Conservation (phyloP, 2,797 vertebrate species). For the Chelon labrosus region DNA sequence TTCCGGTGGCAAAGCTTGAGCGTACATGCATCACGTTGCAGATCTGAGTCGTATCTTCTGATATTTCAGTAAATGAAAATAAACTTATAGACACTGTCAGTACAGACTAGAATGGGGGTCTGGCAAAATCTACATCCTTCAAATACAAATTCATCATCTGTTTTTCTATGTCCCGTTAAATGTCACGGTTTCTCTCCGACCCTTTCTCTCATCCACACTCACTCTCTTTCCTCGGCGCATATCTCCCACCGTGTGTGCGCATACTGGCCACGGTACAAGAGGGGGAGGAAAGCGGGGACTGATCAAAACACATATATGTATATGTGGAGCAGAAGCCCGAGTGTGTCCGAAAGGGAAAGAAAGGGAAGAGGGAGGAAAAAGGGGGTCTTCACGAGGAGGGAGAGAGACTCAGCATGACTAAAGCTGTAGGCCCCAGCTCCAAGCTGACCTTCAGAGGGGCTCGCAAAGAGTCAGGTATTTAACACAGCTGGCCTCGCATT, state of each 20-base stretch:
- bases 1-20: background rate
- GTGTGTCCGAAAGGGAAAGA: slow-evolving; percentile 61
- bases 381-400: slow-evolving; percentile 53
- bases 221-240: slow-evolving; percentile 61
- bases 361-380: slow-evolving; percentile 54
- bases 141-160: too few relatives aligned
- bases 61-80: too few relatives aligned
- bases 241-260: slow-evolving; percentile 71
- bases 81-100: too few relatives aligned
- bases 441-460: slow-evolving; percentile 80
- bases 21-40: slow-evolving; percentile 4
- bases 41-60: background rate
- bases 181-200: slow-evolving; percentile 35
- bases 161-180: slow-evolving; percentile 41
- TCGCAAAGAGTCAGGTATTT: slow-evolving; percentile 89
- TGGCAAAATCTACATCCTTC: too few relatives aligned
- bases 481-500: slow-evolving; percentile 85
- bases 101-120: too few relatives aligned
- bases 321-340: slow-evolving; percentile 57
- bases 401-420: slow-evolving; percentile 78
- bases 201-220: slow-evolving; percentile 66
- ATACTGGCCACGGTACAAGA: slow-evolving; percentile 63
- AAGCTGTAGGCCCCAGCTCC: slow-evolving; percentile 82
- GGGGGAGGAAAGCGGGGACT: slow-evolving; percentile 20
- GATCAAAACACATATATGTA: slow-evolving; percentile 21